These are phyloP conservation scores for honey bee (Apis mellifera) DNA, from an alignment of 1,140 invertebrate genomes.

Conservation along the genomic window DNA sequence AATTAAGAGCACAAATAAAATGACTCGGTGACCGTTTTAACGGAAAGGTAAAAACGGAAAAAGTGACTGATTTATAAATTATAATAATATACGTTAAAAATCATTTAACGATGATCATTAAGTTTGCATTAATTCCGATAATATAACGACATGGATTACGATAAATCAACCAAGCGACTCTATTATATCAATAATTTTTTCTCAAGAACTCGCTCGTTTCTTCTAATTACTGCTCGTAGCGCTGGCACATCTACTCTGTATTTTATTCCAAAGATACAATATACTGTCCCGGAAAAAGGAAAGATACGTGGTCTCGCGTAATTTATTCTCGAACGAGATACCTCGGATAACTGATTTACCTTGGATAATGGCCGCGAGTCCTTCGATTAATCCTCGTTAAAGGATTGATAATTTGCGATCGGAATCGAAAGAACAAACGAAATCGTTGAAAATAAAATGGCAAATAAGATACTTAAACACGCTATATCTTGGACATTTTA, in stretches of 20 bases:
- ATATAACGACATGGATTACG: background rate
- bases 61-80: background rate
- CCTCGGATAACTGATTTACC: slow-evolving; percentile 9
- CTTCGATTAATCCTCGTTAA: slow-evolving; percentile 60
- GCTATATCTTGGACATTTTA: background rate
- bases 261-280: slow-evolving; percentile 14
- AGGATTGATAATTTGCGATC: slow-evolving; percentile 37
- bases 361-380: slow-evolving; percentile 1
- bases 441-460: slow-evolving; percentile 22
- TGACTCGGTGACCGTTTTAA: background rate
- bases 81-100: too few species aligned
- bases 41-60: background rate
- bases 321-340: slow-evolving; percentile 16
- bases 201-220: too few species aligned
- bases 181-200: background rate
- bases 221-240: background rate
- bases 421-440: background rate
- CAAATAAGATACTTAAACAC: background rate
- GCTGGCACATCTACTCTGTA: background rate
- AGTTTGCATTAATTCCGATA: too few species aligned
- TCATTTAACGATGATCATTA: too few species aligned
- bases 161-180: background rate
- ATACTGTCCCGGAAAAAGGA: background rate
- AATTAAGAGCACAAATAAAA: too few species aligned
- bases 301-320: background rate